Evolutionary conservation across 2,113 vertebrate species (phyloP).

Genomic region (Pluvianellus socialis): DNA sequence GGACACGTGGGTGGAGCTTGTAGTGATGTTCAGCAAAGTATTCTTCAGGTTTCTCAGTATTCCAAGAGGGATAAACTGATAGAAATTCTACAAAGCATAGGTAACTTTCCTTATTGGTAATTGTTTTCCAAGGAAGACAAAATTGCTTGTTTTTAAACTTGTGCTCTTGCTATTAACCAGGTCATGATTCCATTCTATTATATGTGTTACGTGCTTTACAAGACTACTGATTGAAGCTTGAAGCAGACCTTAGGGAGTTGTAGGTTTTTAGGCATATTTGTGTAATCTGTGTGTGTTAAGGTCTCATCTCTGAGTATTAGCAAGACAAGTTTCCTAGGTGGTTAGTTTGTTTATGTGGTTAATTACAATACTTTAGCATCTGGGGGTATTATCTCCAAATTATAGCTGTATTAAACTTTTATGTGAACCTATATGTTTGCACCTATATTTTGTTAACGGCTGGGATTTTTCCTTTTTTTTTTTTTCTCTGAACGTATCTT

Average conservation of each 20-base stretch:
- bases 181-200: background rate
- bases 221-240: background rate
- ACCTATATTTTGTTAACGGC: background rate
- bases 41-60: conserved; percentile 84
- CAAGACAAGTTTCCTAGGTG: background rate
- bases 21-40: conserved; percentile 86
- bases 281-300: background rate
- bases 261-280: background rate
- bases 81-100: conserved; percentile 81
- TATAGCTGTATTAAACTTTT: background rate
- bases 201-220: fast-evolving
- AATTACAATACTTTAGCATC: background rate
- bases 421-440: fast-evolving
- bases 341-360: background rate
- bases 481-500: background rate
- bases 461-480: background rate
- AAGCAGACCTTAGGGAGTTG: background rate
- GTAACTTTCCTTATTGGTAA: conserved; percentile 61
- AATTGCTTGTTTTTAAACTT: background rate
- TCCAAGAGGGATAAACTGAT: conserved; percentile 87
- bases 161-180: background rate
- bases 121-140: background rate
- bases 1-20: conserved; percentile 92
- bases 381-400: background rate
- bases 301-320: background rate